Evolutionary conservation across 2,888 invertebrate species (phyloP).

Genomic region (Acleris emargana): DNA sequence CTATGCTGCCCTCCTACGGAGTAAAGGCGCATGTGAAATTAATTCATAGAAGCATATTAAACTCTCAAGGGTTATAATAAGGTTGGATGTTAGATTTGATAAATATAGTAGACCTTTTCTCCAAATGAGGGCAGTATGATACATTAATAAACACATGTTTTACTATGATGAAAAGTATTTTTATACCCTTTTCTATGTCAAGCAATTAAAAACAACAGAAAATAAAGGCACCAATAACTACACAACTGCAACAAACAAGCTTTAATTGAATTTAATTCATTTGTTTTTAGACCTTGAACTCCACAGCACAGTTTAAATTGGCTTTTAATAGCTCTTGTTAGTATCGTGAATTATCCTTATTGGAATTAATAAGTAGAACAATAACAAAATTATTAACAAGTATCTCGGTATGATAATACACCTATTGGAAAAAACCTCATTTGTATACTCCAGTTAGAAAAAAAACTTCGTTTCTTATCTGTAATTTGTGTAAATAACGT

Average conservation of each 20-base stretch:
- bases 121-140: too few species aligned
- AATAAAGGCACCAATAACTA: not conserved
- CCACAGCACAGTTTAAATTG: conserved; percentile 19
- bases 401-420: not conserved
- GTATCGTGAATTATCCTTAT: conserved; percentile 5
- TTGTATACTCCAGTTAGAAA: not conserved
- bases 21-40: too few species aligned
- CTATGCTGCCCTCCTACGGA: too few species aligned
- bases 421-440: not conserved
- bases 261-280: conserved; percentile 23
- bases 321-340: conserved; percentile 19
- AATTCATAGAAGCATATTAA: too few species aligned
- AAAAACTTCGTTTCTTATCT: not conserved
- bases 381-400: not conserved
- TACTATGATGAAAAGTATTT: not conserved
- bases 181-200: not conserved
- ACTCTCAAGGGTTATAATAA: too few species aligned
- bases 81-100: too few species aligned
- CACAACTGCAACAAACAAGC: not conserved
- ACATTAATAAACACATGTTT: not conserved
- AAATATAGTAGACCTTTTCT: too few species aligned
- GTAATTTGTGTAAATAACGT: not conserved
- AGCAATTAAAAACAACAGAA: too few species aligned
- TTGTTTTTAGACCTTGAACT: conserved; percentile 28
- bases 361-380: conserved; percentile 2